A percentile compares a stretch with the other conserved stretches of the same genome.
These are phyloP conservation scores for Steatornis caripensis DNA, from an alignment of 2,113 vertebrate species.

Conservation along the genomic window DNA sequence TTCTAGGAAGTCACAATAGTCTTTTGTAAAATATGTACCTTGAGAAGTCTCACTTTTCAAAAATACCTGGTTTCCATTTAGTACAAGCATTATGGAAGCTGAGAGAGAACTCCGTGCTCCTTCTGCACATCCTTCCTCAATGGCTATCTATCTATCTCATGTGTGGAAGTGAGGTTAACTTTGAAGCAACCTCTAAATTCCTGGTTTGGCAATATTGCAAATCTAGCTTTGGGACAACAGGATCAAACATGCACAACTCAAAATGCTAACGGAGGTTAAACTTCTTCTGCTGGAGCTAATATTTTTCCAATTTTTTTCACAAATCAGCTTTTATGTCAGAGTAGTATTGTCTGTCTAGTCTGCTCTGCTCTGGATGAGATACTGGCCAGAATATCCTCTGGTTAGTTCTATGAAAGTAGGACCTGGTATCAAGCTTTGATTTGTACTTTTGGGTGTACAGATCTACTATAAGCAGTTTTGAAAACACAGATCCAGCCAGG, in stretches of 20 bases:
- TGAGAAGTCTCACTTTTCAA: not conserved
- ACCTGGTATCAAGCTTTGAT: not conserved
- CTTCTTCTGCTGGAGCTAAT: not conserved
- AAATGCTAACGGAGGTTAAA: not conserved
- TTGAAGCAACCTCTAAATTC: not conserved
- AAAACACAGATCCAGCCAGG: not conserved
- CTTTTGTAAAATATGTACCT: not conserved
- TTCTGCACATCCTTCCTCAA: not conserved
- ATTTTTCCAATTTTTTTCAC: not conserved
- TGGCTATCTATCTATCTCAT: accelerated
- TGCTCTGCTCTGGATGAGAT: not conserved
- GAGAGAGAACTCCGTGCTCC: not conserved
- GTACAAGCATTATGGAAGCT: not conserved
- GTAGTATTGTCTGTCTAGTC: not conserved
- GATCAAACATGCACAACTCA: not conserved
- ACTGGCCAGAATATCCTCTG: not conserved
- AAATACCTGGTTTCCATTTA: not conserved
- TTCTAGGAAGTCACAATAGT: not conserved
- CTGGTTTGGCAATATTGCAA: not conserved
- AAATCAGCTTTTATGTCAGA: not conserved
- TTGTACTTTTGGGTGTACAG: not conserved
- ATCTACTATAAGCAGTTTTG: not conserved
- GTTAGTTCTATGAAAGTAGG: not conserved
- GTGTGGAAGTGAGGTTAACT: not conserved
- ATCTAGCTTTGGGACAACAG: not conserved